Base-by-base conservation (phyloP, 1,140 invertebrate species). In the Caenorhabditis inopinata region DNA sequence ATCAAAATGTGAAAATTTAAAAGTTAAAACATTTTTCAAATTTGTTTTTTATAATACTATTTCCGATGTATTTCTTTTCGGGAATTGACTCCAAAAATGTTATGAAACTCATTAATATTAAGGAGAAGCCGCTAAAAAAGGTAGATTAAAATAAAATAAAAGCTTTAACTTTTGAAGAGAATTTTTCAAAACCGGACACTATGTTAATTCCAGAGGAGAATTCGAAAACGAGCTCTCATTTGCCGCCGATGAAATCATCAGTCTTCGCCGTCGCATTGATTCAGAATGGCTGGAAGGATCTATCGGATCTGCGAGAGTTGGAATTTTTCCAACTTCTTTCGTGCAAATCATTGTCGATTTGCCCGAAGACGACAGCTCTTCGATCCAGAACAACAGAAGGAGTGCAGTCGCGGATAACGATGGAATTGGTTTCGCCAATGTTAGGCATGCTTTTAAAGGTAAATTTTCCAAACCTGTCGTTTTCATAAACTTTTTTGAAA, bases 401-500 rank as follows among this genome's bases (percentile, higher is more conserved):
- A 42, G 16, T 5, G 38, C 58, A 6, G n/a, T 9, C 0, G 38
- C 58, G 0, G 49, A 77, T 14, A 27, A 77, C 18, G 79, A 80
- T 35, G 73, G 73, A 25, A 75, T 80, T 21, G 74, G 73, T 18
- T 62, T 77, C 16, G 85, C 86, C 3, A 77, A 79, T 14, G 86
- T 87, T 38, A 62, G 86, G 1, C 86, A 87, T 62, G 86, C 85
- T 23, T 86, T 88, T n/a, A n/a, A n/a, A n/a, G n/a, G n/a, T n/a
- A n/a, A n/a, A n/a, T n/a, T n/a, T n/a, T n/a, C n/a, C n/a, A n/a
- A n/a, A n/a, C n/a, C n/a, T n/a, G n/a, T n/a, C n/a, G n/a, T n/a
- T n/a, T n/a, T n/a, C n/a, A n/a, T n/a, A n/a, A n/a, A n/a, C n/a
- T n/a, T n/a, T n/a, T n/a, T n/a, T n/a, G n/a, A n/a, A n/a, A n/a